These are phyloP conservation scores for Sphaerophoria rueppellii DNA, from an alignment of 2,888 invertebrate species.

Conservation along the genomic window DNA sequence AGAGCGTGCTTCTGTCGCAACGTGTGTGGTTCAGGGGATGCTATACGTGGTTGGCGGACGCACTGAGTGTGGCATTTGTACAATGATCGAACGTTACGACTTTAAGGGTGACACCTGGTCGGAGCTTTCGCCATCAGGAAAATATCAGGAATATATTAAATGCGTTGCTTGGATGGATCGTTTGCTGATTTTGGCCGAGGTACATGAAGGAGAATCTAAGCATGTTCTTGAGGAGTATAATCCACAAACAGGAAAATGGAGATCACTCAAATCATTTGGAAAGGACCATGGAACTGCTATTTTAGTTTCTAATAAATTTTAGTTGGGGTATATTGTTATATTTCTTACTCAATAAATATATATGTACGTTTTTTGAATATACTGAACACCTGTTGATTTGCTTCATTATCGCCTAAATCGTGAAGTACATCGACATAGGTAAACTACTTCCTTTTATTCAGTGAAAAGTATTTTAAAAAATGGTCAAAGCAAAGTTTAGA, in stretches of 20 bases:
- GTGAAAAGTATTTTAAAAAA: neutral
- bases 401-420: too few relatives aligned
- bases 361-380: too few relatives aligned
- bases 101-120: constrained; percentile 1
- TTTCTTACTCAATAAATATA: too few relatives aligned
- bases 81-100: constrained; percentile 33
- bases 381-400: too few relatives aligned
- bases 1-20: neutral
- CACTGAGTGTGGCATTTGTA: constrained; percentile 5
- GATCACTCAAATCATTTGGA: neutral
- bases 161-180: constrained; percentile 8
- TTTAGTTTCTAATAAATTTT: constrained; percentile 19
- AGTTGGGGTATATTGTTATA: too few relatives aligned
- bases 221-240: constrained; percentile 31
- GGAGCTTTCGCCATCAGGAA: constrained; percentile 21
- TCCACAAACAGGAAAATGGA: constrained; percentile 28
- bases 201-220: neutral
- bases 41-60: constrained; percentile 38
- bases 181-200: constrained; percentile 12
- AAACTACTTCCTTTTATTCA: neutral
- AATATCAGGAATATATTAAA: constrained; percentile 10
- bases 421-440: neutral
- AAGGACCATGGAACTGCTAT: neutral
- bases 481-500: neutral
- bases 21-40: neutral